A percentile compares a stretch with the other conserved stretches of the same genome.
phyloP scores from a whole-genome alignment of 2,113 vertebrate genomes.

The Lates calcarifer region DNA sequence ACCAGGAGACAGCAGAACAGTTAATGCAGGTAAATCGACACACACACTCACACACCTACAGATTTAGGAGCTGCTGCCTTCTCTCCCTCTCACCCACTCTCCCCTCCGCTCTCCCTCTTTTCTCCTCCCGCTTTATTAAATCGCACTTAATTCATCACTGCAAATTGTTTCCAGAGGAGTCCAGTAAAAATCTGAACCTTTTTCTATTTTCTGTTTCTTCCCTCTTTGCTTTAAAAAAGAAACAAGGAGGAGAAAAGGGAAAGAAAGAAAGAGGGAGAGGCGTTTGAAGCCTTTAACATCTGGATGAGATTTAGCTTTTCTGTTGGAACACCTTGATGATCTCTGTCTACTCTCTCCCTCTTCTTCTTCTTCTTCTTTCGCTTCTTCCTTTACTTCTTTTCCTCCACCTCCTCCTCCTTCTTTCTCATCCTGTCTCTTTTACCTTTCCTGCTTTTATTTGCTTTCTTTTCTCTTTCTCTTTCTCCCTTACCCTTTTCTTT shows the following conservation, averaged over 20 bases:
- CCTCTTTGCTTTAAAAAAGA: slow-evolving; percentile 12
- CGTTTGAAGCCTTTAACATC: slow-evolving; percentile 61
- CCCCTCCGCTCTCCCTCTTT: background rate
- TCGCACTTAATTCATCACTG: slow-evolving; percentile 41
- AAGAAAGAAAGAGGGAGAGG: background rate
- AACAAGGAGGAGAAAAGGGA: background rate
- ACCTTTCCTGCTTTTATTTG: background rate
- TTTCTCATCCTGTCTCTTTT: slow-evolving; percentile 5
- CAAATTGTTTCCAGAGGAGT: slow-evolving; percentile 49
- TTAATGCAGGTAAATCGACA: background rate
- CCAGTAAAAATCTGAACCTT: slow-evolving; percentile 34
- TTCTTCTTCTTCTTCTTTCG: background rate
- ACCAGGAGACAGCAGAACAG: background rate
- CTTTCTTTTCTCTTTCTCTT: background rate
- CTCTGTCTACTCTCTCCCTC: slow-evolving; percentile 13
- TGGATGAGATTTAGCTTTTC: slow-evolving; percentile 60
- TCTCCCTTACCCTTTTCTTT: background rate
- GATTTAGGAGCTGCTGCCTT: background rate
- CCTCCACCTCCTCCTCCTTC: background rate
- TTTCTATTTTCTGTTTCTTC: slow-evolving; percentile 12
- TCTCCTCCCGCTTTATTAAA: slow-evolving; percentile 33
- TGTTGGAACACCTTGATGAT: slow-evolving; percentile 52
- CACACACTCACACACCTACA: background rate
- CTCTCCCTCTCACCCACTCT: background rate
- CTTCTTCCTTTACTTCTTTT: background rate